Evolutionary conservation across 2,888 invertebrate genomes (phyloP).

Genomic region (Zonitis immaculata): DNA sequence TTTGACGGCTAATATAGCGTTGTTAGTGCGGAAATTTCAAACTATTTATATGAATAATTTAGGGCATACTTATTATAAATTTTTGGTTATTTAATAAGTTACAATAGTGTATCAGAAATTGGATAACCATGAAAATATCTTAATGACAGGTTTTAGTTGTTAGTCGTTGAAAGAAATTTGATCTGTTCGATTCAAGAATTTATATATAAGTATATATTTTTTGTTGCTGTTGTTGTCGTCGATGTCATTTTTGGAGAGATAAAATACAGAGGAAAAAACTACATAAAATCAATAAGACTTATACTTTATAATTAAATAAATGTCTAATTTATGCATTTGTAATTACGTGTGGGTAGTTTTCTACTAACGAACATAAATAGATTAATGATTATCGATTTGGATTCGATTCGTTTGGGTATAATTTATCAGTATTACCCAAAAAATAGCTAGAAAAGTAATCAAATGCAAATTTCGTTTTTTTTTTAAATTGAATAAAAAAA

Average conservation of each 20-base stretch:
- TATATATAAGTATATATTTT: not conserved
- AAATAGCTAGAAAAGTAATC: not conserved
- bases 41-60: too few relatives aligned
- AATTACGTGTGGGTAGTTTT: conserved; percentile 31
- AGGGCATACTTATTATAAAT: too few relatives aligned
- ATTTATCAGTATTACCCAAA: conserved; percentile 24
- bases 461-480: not conserved
- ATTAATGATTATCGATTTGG: conserved; percentile 28
- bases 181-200: conserved; percentile 15
- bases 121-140: conserved; percentile 10
- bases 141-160: conserved; percentile 19
- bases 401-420: conserved; percentile 26
- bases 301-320: too few relatives aligned
- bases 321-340: conserved; percentile 31
- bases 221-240: not conserved
- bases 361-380: conserved; percentile 26
- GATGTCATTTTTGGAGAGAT: not conserved
- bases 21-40: too few relatives aligned
- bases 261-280: too few relatives aligned
- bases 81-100: too few relatives aligned
- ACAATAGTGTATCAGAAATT: too few relatives aligned
- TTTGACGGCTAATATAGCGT: too few relatives aligned
- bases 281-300: too few relatives aligned
- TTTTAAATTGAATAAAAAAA: too few relatives aligned
- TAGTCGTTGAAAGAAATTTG: conserved; percentile 24